Evolutionary conservation across 2,113 vertebrate species (phyloP).

Genomic region (Excalfactoria chinensis): DNA sequence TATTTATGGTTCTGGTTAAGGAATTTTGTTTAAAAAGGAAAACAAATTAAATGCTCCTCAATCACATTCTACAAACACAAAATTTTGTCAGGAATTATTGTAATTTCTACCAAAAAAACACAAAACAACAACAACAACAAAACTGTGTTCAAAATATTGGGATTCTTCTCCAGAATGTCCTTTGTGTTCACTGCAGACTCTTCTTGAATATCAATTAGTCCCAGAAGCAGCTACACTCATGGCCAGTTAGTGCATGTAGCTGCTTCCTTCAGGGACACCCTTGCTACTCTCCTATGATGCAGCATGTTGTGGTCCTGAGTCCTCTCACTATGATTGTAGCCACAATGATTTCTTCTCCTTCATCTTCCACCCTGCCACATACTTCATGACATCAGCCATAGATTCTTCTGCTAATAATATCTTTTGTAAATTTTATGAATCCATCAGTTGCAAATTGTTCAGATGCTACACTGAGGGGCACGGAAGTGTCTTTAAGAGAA

Average conservation of each 20-base stretch:
- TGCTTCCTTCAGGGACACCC: background rate
- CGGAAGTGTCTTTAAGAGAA: slow-evolving; percentile 54
- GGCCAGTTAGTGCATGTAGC: background rate
- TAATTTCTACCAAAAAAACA: background rate
- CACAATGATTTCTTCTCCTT: background rate
- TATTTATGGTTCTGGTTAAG: background rate
- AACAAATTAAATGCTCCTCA: background rate
- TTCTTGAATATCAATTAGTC: background rate
- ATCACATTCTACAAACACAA: background rate
- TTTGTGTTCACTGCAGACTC: background rate
- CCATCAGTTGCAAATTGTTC: background rate
- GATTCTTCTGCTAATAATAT: background rate
- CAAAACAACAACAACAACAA: no score
- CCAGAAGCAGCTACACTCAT: slow-evolving; percentile 11
- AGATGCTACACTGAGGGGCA: background rate
- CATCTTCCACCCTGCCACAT: background rate
- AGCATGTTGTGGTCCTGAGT: background rate
- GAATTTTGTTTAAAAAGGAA: background rate
- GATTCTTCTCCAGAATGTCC: background rate
- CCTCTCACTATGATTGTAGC: background rate
- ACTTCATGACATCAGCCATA: background rate
- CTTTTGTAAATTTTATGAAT: slow-evolving; percentile 10
- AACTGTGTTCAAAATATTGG: background rate
- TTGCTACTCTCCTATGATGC: background rate
- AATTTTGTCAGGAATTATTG: background rate